These are phyloP conservation scores for Odontesthes bonariensis DNA, from an alignment of 2,113 vertebrate species.

Conservation along the genomic window DNA sequence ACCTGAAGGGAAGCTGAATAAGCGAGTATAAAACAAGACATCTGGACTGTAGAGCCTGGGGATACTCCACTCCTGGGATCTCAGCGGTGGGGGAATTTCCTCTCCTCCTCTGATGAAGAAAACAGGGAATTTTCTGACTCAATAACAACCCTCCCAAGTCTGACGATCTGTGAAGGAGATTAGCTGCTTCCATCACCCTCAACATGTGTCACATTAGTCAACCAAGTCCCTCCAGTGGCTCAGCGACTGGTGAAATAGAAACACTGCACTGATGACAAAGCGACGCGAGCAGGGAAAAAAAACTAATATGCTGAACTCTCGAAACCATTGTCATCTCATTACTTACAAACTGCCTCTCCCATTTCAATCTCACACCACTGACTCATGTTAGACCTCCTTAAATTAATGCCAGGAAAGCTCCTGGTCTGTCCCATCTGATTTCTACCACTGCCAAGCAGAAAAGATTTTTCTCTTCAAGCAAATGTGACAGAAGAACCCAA, in stretches of 20 bases:
- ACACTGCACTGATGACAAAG: neutral
- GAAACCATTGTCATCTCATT: neutral
- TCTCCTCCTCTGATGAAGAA: constrained; percentile 45
- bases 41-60: constrained; percentile 19
- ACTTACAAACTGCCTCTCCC: neutral
- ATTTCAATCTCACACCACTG: neutral
- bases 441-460: neutral
- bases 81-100: constrained; percentile 52
- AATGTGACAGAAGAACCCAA: neutral
- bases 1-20: neutral
- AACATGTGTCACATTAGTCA: neutral
- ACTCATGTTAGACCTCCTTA: neutral
- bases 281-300: neutral
- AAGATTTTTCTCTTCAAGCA: neutral
- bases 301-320: neutral
- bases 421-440: neutral
- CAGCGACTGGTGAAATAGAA: neutral
- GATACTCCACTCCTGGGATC: constrained; percentile 38
- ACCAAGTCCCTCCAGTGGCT: neutral
- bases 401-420: constrained; percentile 5
- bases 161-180: constrained; percentile 18
- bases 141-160: constrained; percentile 25
- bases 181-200: constrained; percentile 23
- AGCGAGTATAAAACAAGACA: neutral
- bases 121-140: constrained; percentile 36